Conservation (phyloP, 1,140 invertebrate genomes). For the Antheraea pernyi region DNA sequence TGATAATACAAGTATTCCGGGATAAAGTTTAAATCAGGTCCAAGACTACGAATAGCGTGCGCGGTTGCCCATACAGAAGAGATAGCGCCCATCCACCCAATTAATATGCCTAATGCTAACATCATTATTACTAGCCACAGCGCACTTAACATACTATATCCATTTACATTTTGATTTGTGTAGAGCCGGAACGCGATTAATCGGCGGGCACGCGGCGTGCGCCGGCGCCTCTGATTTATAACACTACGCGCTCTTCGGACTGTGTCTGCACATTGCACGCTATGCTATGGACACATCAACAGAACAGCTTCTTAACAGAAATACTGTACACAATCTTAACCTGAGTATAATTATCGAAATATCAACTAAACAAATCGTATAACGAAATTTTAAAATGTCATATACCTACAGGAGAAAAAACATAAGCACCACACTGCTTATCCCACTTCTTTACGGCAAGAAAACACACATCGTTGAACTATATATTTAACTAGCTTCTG, state of each 20-base stretch:
- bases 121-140: constrained; percentile 75
- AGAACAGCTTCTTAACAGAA: no score
- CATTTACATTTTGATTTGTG: constrained; percentile 78
- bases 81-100: constrained; percentile 73
- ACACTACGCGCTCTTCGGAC: constrained; percentile 31
- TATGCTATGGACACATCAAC: background rate
- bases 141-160: constrained; percentile 77
- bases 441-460: no score
- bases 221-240: constrained; percentile 67
- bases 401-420: no score
- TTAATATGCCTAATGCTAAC: constrained; percentile 79
- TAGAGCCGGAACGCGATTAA: constrained; percentile 68
- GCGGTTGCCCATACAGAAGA: constrained; percentile 48
- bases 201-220: constrained; percentile 58
- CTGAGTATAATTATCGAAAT: no score
- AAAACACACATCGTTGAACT: no score
- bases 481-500: no score
- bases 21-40: background rate
- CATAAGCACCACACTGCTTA: no score
- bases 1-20: background rate
- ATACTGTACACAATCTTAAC: no score
- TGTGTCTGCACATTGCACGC: constrained; percentile 39
- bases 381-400: no score
- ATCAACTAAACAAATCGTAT: no score
- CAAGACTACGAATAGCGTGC: constrained; percentile 42